Base-by-base conservation (phyloP, 2,888 invertebrate genomes). In the Hecatera dysodea region DNA sequence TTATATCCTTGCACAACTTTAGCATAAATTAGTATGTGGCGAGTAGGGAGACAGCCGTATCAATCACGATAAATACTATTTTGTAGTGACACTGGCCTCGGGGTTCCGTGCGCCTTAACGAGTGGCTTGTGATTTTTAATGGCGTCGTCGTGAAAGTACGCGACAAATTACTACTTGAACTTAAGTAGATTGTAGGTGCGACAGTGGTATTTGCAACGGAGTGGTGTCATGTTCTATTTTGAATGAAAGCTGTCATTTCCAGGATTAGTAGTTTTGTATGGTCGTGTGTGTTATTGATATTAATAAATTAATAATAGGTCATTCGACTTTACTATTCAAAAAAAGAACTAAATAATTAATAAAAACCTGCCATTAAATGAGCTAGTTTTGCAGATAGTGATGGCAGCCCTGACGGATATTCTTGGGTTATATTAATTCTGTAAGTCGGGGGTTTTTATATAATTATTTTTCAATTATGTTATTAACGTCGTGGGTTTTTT, bases 51-150 rank as follows among this genome's bases (percentile, higher is more conserved):
- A 84, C 86, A 87, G 87, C 69, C 71, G 83, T 86, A 88, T 87
- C 88, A 87, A 87, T 88, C 87, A 88, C 78, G 85, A 85, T 88
- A 88, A 88, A 87, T 83, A 84, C 86, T 84, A 83, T 87, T 84
- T 84, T 83, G 86, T 83, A 85, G 87, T 86, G 88, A 86, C 85
- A 85, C 76, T 80, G 74, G 74, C 88, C 81, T 68, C 72, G 65
- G 85, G 87, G 64, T 53, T 78, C 71, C 71, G 76, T 78, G 80
- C 68, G 78, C 77, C 68, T 74, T 81, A 87, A 82, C 79, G 72
- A 82, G 66, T 64, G 46, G 70, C 65, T 80, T 80, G 80, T 74
- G 72, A 70, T 81, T 81, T 83, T 83, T 72, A 81, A 81, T 79
- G 72, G 50, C 50, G 44, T 71, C 57, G 80, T 72, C 61, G 83